A percentile compares a stretch with the other conserved stretches of the same genome.
phyloP scores from a whole-genome alignment of 2,797 vertebrate genomes.

The Danio jaintianensis region DNA sequence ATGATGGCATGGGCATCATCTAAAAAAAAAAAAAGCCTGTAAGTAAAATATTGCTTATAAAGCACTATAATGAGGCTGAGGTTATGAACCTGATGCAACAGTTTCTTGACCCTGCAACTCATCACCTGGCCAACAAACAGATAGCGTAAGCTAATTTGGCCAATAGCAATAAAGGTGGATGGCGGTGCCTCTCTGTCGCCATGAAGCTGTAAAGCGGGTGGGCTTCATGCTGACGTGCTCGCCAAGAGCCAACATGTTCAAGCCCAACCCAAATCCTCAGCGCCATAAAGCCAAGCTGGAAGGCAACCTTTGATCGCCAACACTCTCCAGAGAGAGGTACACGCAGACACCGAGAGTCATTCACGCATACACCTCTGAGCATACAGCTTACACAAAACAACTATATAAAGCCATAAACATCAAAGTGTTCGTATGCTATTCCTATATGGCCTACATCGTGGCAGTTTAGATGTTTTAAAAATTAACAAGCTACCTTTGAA shows the following conservation, averaged over 20 bases:
- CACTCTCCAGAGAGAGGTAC: conserved; percentile 40
- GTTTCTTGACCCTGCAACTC: conserved; percentile 41
- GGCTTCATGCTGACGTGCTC: conserved; percentile 66
- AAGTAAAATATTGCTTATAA: conserved; percentile 48
- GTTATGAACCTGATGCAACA: conserved; percentile 36
- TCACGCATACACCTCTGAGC: conserved; percentile 23
- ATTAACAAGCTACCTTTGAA: background rate
- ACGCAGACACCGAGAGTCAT: conserved; percentile 54
- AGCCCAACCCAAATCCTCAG: conserved; percentile 56
- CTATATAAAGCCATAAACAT: conserved; percentile 36
- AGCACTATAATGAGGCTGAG: conserved; percentile 39
- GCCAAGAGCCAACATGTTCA: conserved; percentile 51
- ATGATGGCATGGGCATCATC: background rate
- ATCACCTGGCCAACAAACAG: conserved; percentile 49
- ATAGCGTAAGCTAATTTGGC: conserved; percentile 59
- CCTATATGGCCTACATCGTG: background rate
- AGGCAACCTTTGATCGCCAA: conserved; percentile 79
- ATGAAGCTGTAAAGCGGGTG: conserved; percentile 56
- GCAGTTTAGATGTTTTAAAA: conserved; percentile 10
- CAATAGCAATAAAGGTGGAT: conserved; percentile 63
- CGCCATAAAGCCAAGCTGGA: conserved; percentile 81
- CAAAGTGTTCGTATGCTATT: conserved; percentile 32
- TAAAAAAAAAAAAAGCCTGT: background rate
- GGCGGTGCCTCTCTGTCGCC: conserved; percentile 59
- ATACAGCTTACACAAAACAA: conserved; percentile 21